Evolutionary conservation across 2,797 vertebrate species (phyloP).

Genomic region (Heterohyrax brucei): DNA sequence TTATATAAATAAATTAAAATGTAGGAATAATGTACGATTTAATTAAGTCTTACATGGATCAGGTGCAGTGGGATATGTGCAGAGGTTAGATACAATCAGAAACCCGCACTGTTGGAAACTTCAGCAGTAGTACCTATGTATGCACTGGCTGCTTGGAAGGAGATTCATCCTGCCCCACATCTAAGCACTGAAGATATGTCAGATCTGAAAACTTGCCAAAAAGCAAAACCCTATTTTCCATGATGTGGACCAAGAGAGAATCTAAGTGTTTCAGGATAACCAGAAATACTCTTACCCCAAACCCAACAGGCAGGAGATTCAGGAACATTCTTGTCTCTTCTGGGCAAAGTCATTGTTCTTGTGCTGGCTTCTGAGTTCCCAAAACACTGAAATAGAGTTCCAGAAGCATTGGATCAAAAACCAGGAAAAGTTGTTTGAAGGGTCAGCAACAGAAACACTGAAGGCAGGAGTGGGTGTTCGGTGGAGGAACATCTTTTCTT

Average conservation of each 20-base stretch:
- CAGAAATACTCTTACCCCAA: background rate
- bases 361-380: background rate
- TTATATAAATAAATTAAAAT: conserved; percentile 84
- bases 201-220: background rate
- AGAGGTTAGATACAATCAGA: conserved; percentile 23
- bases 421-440: background rate
- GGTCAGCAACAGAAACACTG: background rate
- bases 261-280: background rate
- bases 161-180: background rate
- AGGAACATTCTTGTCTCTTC: background rate
- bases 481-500: background rate
- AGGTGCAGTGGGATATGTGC: background rate
- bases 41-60: conserved; percentile 66
- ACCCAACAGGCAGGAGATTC: background rate
- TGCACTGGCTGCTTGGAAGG: background rate
- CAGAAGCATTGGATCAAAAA: background rate
- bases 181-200: background rate
- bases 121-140: background rate
- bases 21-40: conserved; percentile 73
- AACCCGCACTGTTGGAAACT: background rate
- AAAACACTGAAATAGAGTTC: background rate
- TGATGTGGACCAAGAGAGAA: background rate
- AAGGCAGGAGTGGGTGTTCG: background rate
- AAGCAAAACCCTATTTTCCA: background rate
- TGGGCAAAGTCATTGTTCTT: background rate